Conservation (phyloP, 2,797 vertebrate species). For the Scleropages formosus region DNA sequence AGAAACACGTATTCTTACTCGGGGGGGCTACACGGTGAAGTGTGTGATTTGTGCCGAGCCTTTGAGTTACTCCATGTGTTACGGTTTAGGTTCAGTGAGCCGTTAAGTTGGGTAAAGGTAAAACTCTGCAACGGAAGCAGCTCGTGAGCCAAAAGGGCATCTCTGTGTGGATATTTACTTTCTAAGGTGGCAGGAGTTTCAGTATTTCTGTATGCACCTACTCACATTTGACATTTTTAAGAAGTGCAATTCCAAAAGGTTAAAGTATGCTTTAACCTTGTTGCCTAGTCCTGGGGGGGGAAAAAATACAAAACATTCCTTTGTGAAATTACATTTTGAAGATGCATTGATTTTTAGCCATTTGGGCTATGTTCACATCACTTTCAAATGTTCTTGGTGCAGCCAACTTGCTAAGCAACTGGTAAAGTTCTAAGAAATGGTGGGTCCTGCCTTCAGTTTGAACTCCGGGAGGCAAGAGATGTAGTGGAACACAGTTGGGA, state of each 20-base stretch:
- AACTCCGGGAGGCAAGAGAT: neutral
- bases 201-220: neutral
- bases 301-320: too few species aligned
- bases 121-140: too few species aligned
- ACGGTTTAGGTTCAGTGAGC: neutral
- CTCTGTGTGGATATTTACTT: too few species aligned
- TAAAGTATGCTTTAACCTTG: too few species aligned
- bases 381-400: neutral
- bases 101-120: too few species aligned
- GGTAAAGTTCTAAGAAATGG: neutral
- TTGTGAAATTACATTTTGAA: neutral
- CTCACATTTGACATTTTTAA: constrained; percentile 5
- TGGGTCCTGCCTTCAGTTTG: neutral
- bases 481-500: neutral
- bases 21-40: neutral
- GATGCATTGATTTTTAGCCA: neutral
- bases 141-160: too few species aligned
- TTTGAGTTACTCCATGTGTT: neutral
- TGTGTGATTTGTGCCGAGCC: neutral
- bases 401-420: neutral
- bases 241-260: constrained; percentile 20
- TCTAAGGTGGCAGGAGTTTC: too few species aligned
- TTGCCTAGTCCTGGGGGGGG: too few species aligned
- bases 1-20: too few species aligned
- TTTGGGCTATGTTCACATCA: neutral